Evolutionary conservation across 2,888 invertebrate species (phyloP), one percentile per base, ranked within the genome.

Genomic region (Adineta ricciae): DNA sequence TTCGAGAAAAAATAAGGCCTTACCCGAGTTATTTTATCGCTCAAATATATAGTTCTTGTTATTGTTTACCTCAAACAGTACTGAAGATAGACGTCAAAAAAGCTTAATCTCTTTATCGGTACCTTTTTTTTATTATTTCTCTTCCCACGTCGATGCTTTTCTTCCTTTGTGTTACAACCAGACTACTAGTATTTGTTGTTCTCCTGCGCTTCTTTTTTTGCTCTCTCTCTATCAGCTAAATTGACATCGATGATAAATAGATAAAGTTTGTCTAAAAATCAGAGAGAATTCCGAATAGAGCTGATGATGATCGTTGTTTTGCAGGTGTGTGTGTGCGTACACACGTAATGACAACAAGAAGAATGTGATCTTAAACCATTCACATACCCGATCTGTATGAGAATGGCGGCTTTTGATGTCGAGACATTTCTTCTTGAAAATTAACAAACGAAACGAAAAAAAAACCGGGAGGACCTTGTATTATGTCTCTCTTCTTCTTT

Each of bases 371-470:
- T 24, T 32, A 64, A 64, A 64, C 64, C 19, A 27, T 32, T 7
- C 32, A 64, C 64, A 32, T 64, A 64, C 64, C 64, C 16, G 64
- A 32, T 64, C 14, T 64, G 19, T 32, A 64, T 32, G 32, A 27
- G 7, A 19, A 36, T 27, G 64, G 32, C 64, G 32, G 64, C 64
- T 64, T 64, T 64, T 64, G 64, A 64, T 64, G 64, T 32, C 64
- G 64, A 64, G 64, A 64, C 64, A 64, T 64, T 27, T 64, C 64
- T 64, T 64, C 64, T 64, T 64, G 64, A 64, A 64, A 64, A 64
- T 64, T 64, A 64, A 64, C 64, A 64, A 64, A 64, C 64, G 64
- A 64, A 64, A 56, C 56, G 56, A 27, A 27, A 27, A 32, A 64
- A 46, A 8, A 46, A 46, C n/a, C n/a, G 64, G 27, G 64, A 64